Evolutionary conservation across 1,140 invertebrate genomes (phyloP), one percentile per base, ranked within the genome.

Genomic region (Pogonus chalceus): DNA sequence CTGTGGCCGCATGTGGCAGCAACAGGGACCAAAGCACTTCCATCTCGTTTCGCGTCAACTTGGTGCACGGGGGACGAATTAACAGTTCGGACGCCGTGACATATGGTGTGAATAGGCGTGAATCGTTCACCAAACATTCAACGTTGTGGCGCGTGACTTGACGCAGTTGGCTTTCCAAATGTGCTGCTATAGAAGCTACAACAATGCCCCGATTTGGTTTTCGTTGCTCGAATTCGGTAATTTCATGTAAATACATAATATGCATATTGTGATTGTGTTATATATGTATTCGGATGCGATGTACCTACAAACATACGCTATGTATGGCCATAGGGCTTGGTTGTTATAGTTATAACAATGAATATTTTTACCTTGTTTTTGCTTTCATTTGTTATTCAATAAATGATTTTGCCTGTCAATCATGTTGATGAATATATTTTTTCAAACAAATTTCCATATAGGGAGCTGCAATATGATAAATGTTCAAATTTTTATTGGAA

Each of bases 41-140:
- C n/a, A n/a, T n/a, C n/a, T n/a, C n/a, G 4, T 31, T 4, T 31
- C 4, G 26, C 26, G 14, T 4, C 26, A 14, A 14, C 26, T 31
- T 31, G 26, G 26, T 31, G 7, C 18, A 10, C 37, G 37, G 37
- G n/a, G 37, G 37, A 43, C 37, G 18, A 12, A 43, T 43, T 43
- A 43, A 18, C 9, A 12, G 37, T 43, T 43, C 37, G 3, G 9
- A 7, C 4, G 26, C 18, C 37, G 37, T 43, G 37, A 43, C 37
- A 43, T 43, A 43, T 43, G 37, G 37, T 18, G 37, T 43, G 37
- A 43, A 43, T 43, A 43, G 37, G 37, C 37, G 37, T 43, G 37
- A 43, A 43, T 43, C 37, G 37, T 43, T 43, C 18, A 18, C 9
- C 37, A 43, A 43, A 43, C 37, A 43, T 18, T 16, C n/a, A n/a